Evolutionary conservation across 2,888 invertebrate genomes (phyloP).

Genomic region (Parapristionchus giblindavisi): DNA sequence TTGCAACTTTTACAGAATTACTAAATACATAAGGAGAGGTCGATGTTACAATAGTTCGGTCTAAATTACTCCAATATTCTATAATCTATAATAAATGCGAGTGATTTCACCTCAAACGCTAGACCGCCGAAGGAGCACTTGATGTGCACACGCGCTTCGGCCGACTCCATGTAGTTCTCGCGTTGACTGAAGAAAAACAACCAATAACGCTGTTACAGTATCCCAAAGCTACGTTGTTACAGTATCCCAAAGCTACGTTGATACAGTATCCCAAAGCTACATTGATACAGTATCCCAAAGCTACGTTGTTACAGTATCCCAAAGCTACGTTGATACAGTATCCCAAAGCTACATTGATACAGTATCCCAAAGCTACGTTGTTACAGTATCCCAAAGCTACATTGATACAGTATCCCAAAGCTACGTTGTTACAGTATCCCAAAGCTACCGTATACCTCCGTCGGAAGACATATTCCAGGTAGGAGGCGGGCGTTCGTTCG

Average conservation of each 20-base stretch:
- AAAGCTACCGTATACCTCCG: slow-evolving; percentile 70
- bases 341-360: not conserved
- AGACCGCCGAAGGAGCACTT: slow-evolving; percentile 17
- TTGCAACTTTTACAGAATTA: too few species aligned
- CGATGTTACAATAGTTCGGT: too few species aligned
- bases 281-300: not conserved
- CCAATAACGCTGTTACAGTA: not conserved
- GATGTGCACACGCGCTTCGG: slow-evolving; percentile 17
- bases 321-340: not conserved
- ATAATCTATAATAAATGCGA: not conserved
- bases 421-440: too few species aligned
- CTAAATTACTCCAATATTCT: not conserved
- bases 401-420: too few species aligned
- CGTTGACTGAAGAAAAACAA: slow-evolving; percentile 33
- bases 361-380: not conserved
- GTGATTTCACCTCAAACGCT: not conserved
- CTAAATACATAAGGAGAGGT: too few species aligned
- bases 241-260: not conserved
- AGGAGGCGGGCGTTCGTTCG: slow-evolving; percentile 71
- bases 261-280: not conserved
- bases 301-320: not conserved
- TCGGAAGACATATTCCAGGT: slow-evolving; percentile 73
- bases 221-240: not conserved
- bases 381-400: not conserved
- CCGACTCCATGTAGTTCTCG: slow-evolving; percentile 26